Percentiles rank a stretch among this genome's conserved stretches.
Evolutionary conservation across 2,888 invertebrate species (phyloP).

Genomic region (Proisotoma minuta): DNA sequence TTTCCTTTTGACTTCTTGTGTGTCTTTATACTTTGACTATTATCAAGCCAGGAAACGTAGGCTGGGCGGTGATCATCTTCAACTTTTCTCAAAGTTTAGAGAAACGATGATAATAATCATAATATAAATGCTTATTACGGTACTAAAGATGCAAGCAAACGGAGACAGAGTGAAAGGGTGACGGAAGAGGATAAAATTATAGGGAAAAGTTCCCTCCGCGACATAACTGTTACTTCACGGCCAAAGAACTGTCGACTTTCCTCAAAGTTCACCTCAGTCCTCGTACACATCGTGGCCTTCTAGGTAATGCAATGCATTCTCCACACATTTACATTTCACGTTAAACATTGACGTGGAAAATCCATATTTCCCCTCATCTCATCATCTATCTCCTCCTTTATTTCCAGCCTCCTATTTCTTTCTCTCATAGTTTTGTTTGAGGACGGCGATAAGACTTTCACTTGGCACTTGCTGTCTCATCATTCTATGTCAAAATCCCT

Average conservation of each 20-base stretch:
- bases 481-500: slow-evolving; percentile 6
- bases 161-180: slow-evolving; percentile 8
- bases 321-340: background rate
- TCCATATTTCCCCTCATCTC: background rate
- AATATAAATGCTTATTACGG: slow-evolving; percentile 11
- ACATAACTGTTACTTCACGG: background rate
- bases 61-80: background rate
- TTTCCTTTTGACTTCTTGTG: background rate
- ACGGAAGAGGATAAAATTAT: slow-evolving; percentile 6
- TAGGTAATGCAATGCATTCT: background rate
- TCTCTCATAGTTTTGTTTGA: too few species aligned
- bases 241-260: background rate
- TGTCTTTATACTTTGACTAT: background rate
- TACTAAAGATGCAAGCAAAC: slow-evolving; percentile 4
- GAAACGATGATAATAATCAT: slow-evolving; percentile 17
- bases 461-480: slow-evolving; percentile 11
- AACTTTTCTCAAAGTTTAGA: slow-evolving; percentile 11
- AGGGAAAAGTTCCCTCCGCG: background rate
- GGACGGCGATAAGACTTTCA: background rate
- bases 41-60: background rate
- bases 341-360: background rate
- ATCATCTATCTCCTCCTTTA: background rate
- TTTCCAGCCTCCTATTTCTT: too few species aligned
- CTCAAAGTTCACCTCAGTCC: background rate
- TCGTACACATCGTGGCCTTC: background rate